Evolutionary conservation across 2,113 vertebrate genomes (phyloP), one percentile per base, ranked within the genome.

Genomic region (Cynoglossus semilaevis): DNA sequence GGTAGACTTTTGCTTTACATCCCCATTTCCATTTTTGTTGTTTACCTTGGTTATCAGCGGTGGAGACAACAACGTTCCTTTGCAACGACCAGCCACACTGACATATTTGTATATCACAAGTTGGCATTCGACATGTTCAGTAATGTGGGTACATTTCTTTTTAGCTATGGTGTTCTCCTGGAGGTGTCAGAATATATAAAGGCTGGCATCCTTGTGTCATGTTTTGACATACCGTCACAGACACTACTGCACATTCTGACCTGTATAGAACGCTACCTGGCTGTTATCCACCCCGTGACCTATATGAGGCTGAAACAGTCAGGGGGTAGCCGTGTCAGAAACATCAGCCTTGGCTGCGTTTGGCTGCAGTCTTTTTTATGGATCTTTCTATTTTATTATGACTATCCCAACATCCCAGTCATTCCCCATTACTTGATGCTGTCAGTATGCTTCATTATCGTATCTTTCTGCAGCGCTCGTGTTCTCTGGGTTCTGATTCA

Each of bases 181-280:
- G 0, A 9, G 5, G 0, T 0, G 0, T 2, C 1, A 16, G 0
- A 5, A 3, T 56, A 12, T 0, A 0, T 4, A 1, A 0, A 1
- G 9, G 14, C 1, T 1, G 63, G 46, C 5, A 0, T 0, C 3
- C 29, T 0, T 34, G 0, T 17, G 0, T 0, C 0, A 0, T 0
- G 0, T 3, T 14, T 2, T 1, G 9, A 29, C 10, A 14, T 44
- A 1, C 0, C 5, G 9, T 61, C 45, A 15, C 8, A 73, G 38
- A 22, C 0, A 0, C 2, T 0, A 7, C 50, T 78, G 35, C 61
- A 74, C 13, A 0, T 57, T 3, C 42, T 75, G 4, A 67, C 72
- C 53, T 78, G 64, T 40, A 17, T 66, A 17, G 72, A 79, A 9
- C 44, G 55, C 10, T 79, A 75, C 63, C 44, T 79, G 43, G 72